Evolutionary conservation across 2,888 invertebrate species (phyloP).

Genomic region (Ophraella communa): DNA sequence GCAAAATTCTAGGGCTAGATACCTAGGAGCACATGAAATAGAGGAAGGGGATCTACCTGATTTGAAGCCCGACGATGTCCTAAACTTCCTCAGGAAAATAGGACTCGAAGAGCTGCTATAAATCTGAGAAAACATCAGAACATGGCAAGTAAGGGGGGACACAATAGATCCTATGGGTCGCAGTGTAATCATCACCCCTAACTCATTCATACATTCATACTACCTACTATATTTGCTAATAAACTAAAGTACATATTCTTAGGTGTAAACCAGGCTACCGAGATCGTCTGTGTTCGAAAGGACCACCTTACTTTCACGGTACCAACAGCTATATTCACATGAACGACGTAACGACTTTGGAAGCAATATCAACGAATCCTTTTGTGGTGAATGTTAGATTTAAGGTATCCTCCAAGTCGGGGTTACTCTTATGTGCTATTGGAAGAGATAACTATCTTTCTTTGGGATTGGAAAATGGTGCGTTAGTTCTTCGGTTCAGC

Average conservation of each 20-base stretch:
- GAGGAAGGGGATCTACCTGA: too few species aligned
- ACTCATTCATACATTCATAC: too few species aligned
- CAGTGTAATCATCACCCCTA: too few species aligned
- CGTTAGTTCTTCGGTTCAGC: conserved; percentile 79
- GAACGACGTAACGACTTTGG: conserved; percentile 84
- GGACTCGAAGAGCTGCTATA: too few species aligned
- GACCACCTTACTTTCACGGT: conserved; percentile 81
- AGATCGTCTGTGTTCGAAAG: conserved; percentile 61
- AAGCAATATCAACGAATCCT: conserved; percentile 82
- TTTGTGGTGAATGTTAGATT: conserved; percentile 89
- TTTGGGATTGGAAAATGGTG: conserved; percentile 81
- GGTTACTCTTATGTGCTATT: conserved; percentile 87
- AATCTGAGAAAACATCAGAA: too few species aligned
- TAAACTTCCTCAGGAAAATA: too few species aligned
- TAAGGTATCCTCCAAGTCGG: conserved; percentile 73
- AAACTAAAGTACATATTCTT: not conserved
- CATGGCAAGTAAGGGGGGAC: too few species aligned
- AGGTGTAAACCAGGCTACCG: conserved; percentile 68
- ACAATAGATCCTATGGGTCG: too few species aligned
- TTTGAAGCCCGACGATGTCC: too few species aligned
- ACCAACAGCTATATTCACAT: conserved; percentile 87
- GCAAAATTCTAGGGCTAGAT: too few species aligned
- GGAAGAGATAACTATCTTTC: conserved; percentile 81
- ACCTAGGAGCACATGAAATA: too few species aligned
- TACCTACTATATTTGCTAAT: not conserved